phyloP scores from a whole-genome alignment of 2,113 vertebrate genomes.

The Muscicapa adusta region DNA sequence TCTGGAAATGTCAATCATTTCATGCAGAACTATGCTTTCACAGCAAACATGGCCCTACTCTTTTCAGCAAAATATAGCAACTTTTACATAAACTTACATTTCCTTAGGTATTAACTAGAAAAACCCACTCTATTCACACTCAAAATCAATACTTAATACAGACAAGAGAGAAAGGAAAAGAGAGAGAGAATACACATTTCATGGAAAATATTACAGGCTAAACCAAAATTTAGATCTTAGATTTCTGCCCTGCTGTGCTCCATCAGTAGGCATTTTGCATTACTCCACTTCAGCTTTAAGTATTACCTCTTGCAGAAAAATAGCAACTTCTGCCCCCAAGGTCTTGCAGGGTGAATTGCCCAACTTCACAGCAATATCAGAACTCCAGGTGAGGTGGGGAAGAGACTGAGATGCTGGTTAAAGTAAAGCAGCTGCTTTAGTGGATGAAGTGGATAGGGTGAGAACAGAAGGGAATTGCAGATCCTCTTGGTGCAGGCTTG shows the following conservation, averaged over 20 bases:
- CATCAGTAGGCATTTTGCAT: neutral
- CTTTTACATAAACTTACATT: neutral
- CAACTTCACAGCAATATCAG: constrained; percentile 52
- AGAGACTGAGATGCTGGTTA: neutral
- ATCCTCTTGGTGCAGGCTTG: constrained; percentile 36
- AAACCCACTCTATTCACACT: neutral
- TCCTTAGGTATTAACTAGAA: neutral
- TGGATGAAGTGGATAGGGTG: constrained; percentile 3
- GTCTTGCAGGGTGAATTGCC: constrained; percentile 13
- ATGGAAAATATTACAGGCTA: neutral
- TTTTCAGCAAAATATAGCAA: neutral
- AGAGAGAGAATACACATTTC: neutral
- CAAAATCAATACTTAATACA: neutral
- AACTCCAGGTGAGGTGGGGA: constrained; percentile 40
- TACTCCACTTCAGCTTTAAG: neutral
- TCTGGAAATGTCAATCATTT: neutral
- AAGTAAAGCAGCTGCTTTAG: constrained; percentile 34
- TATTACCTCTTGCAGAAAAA: neutral
- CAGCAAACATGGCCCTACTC: neutral
- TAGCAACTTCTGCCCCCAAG: neutral
- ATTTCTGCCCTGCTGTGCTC: neutral
- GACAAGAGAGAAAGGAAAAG: neutral
- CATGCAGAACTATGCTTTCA: neutral
- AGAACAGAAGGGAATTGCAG: constrained; percentile 62
- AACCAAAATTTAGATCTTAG: neutral